These are phyloP conservation scores for Leptoclinus maculatus DNA, from an alignment of 2,797 vertebrate species.

Conservation along the genomic window DNA sequence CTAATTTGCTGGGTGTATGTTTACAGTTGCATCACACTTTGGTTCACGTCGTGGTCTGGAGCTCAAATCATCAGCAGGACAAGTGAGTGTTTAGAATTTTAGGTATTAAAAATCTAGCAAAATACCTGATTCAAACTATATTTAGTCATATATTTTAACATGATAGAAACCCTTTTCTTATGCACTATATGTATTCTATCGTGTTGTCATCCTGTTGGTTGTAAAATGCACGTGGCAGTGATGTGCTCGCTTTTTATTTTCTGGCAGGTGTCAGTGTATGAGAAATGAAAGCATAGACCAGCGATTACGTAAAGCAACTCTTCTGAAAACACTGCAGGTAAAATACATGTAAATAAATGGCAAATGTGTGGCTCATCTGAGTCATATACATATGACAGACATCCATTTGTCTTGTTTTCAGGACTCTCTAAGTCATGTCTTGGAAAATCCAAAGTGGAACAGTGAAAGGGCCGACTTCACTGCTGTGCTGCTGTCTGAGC, in stretches of 20 bases:
- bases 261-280: constrained; percentile 63
- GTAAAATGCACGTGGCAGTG: neutral
- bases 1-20: constrained; percentile 17
- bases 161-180: neutral
- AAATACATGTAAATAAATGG: neutral
- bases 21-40: constrained; percentile 76
- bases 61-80: constrained; percentile 41
- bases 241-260: constrained; percentile 23
- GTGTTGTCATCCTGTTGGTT: neutral
- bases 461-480: constrained; percentile 69
- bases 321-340: constrained; percentile 77
- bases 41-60: constrained; percentile 80
- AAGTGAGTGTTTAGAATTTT: constrained; percentile 60
- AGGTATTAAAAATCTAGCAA: neutral
- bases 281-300: constrained; percentile 31
- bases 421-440: constrained; percentile 69
- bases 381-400: neutral
- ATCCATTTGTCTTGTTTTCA: constrained; percentile 40
- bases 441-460: constrained; percentile 65
- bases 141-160: neutral
- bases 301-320: constrained; percentile 58
- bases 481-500: constrained; percentile 73
- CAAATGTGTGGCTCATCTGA: neutral
- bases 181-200: neutral
- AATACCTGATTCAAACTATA: neutral